A percentile compares a stretch with the other conserved stretches of the same genome.
Evolutionary conservation across 35 echinoderm and acorn worm species (phyloP).

Genomic region (Lytechinus pictus): DNA sequence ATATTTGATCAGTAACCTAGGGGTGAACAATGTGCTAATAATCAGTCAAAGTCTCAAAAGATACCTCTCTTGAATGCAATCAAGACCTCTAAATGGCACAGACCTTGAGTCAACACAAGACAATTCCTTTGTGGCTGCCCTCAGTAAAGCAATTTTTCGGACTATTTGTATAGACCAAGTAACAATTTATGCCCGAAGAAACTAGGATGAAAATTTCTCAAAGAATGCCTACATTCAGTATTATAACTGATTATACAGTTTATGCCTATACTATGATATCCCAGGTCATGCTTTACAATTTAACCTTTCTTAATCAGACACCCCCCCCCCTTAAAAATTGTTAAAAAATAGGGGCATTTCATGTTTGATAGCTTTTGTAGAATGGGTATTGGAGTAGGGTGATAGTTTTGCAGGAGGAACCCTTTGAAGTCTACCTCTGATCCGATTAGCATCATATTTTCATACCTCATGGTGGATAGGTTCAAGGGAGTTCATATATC

Average conservation of each 20-base stretch:
- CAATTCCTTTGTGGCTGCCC: not conserved
- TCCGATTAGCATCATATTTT: not conserved
- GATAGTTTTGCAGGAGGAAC: not conserved
- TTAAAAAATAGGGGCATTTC: not conserved
- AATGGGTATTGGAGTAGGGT: not conserved
- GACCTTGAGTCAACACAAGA: not conserved
- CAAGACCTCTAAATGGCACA: not conserved
- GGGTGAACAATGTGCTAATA: not conserved
- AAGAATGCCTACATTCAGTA: not conserved
- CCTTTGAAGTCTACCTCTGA: conserved; percentile 7
- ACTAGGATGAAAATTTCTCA: not conserved
- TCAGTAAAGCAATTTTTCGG: not conserved
- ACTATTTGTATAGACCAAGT: not conserved
- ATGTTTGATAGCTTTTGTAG: not conserved
- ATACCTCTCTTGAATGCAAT: not conserved
- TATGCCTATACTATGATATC: not conserved
- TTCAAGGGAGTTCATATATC: not conserved
- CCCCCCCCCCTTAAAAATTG: no score
- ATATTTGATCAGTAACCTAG: conserved; percentile 3
- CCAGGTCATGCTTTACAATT: not conserved
- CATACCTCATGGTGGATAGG: not conserved
- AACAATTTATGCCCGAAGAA: not conserved
- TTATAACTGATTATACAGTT: not conserved
- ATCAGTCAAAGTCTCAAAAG: not conserved
- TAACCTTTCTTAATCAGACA: not conserved